phyloP scores from a whole-genome alignment of 2,888 invertebrate species.

The Odontocolon sp. region DNA sequence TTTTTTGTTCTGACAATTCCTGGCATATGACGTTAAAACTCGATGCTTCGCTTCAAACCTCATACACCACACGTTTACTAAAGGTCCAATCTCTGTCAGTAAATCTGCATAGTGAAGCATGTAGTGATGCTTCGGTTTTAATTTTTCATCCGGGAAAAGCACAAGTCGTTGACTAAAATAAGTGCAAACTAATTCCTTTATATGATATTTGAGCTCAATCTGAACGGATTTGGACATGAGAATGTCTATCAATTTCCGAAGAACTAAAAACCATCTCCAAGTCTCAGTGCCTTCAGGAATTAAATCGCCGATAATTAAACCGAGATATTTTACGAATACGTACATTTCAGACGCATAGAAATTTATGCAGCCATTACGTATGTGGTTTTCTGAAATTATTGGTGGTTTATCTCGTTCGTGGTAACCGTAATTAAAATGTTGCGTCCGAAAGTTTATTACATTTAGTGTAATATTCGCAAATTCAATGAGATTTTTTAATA shows the following conservation, averaged over 20 bases:
- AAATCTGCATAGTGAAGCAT: constrained; percentile 46
- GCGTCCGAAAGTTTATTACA: constrained; percentile 48
- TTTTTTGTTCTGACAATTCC: constrained; percentile 14
- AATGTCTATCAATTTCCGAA: constrained; percentile 50
- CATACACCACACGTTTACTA: constrained; percentile 50
- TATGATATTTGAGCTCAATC: constrained; percentile 16
- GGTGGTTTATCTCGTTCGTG: constrained; percentile 55
- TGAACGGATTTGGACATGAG: constrained; percentile 44
- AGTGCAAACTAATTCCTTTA: constrained; percentile 31
- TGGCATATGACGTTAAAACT: constrained; percentile 28
- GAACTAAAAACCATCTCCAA: constrained; percentile 55
- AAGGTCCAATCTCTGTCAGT: constrained; percentile 42
- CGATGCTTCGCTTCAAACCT: constrained; percentile 53
- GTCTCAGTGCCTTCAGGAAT: constrained; percentile 22
- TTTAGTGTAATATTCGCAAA: constrained; percentile 38
- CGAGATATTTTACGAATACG: constrained; percentile 52
- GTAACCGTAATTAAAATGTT: constrained; percentile 51
- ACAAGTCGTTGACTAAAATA: constrained; percentile 30
- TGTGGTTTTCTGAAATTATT: constrained; percentile 32
- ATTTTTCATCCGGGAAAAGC: constrained; percentile 38
- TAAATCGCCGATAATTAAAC: constrained; percentile 52
- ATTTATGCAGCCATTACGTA: constrained; percentile 42
- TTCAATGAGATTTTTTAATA: constrained; percentile 47
- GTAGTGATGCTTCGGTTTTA: constrained; percentile 58
- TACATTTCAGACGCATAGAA: constrained; percentile 58